Conservation (phyloP, 2,113 vertebrate species). For the Zosterops japonicus region DNA sequence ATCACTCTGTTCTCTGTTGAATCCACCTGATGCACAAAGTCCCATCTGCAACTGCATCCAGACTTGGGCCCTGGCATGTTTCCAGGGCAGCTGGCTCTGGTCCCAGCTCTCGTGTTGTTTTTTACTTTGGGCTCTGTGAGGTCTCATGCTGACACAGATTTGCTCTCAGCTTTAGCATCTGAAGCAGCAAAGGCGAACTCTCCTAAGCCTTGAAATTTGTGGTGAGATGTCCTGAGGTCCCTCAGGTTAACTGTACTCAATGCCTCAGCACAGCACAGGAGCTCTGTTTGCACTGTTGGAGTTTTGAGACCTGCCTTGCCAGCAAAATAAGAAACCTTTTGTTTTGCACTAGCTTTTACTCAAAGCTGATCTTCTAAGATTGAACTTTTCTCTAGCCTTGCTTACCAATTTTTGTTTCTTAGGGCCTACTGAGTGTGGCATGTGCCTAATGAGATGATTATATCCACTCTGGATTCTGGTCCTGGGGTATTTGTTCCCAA, state of each 20-base stretch:
- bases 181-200: not conserved
- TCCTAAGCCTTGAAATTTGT: not conserved
- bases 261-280: not conserved
- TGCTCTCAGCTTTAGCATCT: not conserved
- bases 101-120: not conserved
- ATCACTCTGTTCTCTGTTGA: not conserved
- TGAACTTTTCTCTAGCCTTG: not conserved
- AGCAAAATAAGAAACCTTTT: not conserved
- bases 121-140: not conserved
- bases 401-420: not conserved
- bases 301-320: not conserved
- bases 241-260: not conserved
- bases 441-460: not conserved
- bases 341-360: not conserved
- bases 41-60: rapidly evolving
- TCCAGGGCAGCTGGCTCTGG: not conserved
- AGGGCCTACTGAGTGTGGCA: not conserved
- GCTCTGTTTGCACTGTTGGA: not conserved
- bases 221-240: not conserved
- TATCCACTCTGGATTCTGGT: not conserved
- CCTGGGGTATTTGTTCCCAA: not conserved
- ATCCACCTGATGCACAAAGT: not conserved
- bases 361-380: not conserved
- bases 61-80: rapidly evolving
- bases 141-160: not conserved